Conservation (phyloP, 2,113 vertebrate genomes). For the Rhea americana region DNA sequence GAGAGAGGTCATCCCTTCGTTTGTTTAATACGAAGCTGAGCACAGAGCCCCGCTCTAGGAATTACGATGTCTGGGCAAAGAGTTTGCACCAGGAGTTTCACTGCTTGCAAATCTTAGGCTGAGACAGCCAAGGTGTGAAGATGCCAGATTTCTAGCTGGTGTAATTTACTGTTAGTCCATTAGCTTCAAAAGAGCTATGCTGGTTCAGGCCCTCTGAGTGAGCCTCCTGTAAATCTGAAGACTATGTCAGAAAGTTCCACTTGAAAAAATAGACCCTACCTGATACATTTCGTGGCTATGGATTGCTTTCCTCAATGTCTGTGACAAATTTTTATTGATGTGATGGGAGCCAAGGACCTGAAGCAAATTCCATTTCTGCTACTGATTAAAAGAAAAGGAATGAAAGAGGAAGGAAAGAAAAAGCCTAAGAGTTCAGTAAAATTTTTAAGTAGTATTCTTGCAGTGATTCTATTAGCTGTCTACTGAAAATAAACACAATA, state of each 20-base stretch:
- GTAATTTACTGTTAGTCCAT: neutral
- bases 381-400: neutral
- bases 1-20: neutral
- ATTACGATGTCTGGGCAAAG: neutral
- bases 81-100: neutral
- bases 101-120: neutral
- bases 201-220: neutral
- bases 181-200: neutral
- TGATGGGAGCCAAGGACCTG: neutral
- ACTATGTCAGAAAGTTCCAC: neutral
- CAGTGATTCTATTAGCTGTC: neutral
- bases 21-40: neutral
- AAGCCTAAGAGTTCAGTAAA: neutral
- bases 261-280: neutral
- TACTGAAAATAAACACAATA: neutral
- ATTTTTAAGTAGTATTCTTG: neutral
- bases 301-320: neutral
- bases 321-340: neutral
- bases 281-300: neutral
- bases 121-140: neutral
- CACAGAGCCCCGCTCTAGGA: neutral
- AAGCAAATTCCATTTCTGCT: neutral
- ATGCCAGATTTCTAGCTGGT: accelerated
- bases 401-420: neutral
- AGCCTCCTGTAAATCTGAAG: neutral